Percentiles rank a stretch among this genome's conserved stretches.
These are phyloP conservation scores for Scophthalmus maximus DNA, from an alignment of 2,113 vertebrate species.

Conservation along the genomic window DNA sequence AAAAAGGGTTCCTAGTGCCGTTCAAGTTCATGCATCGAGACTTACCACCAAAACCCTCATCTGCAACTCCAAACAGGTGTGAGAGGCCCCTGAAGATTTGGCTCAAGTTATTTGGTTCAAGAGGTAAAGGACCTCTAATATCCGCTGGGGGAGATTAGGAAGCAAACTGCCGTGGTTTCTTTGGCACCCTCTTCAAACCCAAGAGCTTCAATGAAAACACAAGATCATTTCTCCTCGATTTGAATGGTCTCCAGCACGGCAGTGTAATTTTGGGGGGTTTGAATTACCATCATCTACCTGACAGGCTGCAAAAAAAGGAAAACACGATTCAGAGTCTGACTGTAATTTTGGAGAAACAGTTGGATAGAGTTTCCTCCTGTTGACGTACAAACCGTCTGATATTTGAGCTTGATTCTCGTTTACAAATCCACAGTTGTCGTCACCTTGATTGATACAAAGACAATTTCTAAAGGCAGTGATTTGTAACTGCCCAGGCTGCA, in stretches of 20 bases:
- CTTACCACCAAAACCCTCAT: constrained; percentile 11
- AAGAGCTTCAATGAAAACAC: constrained; percentile 48
- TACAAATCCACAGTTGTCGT: constrained; percentile 7
- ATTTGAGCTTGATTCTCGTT: too few species aligned
- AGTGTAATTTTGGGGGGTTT: constrained; percentile 31
- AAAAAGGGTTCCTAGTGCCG: not conserved
- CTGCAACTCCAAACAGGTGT: constrained; percentile 28
- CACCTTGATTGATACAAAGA: not conserved
- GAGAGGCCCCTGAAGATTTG: constrained; percentile 29
- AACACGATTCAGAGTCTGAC: constrained; percentile 8
- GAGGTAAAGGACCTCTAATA: constrained; percentile 48
- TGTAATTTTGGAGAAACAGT: not conserved
- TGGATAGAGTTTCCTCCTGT: not conserved
- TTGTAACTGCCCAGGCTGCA: not conserved
- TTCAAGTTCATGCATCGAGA: constrained; percentile 41
- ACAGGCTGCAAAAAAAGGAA: constrained; percentile 11
- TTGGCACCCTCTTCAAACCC: constrained; percentile 52
- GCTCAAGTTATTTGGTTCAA: constrained; percentile 47
- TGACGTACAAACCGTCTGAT: not conserved
- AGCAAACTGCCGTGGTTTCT: constrained; percentile 36
- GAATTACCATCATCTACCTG: constrained; percentile 40
- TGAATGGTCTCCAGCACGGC: constrained; percentile 20
- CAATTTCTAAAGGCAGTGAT: not conserved
- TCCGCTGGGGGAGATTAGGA: constrained; percentile 48
- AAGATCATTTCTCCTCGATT: constrained; percentile 47